These are phyloP conservation scores for Cactoblastis cactorum DNA, from an alignment of 2,888 invertebrate species.

Conservation along the genomic window DNA sequence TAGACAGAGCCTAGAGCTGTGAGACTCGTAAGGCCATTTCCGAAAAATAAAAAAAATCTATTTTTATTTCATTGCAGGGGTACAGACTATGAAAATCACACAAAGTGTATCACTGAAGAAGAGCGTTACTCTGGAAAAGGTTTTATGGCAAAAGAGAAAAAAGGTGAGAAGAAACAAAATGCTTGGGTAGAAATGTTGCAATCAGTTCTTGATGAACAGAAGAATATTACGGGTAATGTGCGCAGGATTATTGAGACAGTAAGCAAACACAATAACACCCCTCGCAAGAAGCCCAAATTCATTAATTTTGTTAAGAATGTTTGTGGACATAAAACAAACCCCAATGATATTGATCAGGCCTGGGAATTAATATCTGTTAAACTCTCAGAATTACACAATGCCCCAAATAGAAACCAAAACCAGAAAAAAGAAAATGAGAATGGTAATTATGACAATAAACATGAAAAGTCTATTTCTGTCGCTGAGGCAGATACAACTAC, in stretches of 20 bases:
- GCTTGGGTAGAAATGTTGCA: constrained; percentile 88
- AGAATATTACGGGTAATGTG: constrained; percentile 76
- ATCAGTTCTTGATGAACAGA: constrained; percentile 80
- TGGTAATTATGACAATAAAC: constrained; percentile 21
- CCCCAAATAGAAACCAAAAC: constrained; percentile 38
- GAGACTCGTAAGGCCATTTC: background rate
- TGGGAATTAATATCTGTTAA: constrained; percentile 83
- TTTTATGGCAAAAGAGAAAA: constrained; percentile 86
- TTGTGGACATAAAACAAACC: constrained; percentile 77
- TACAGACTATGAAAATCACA: constrained; percentile 87
- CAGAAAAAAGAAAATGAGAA: constrained; percentile 20
- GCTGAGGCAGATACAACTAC: constrained; percentile 17
- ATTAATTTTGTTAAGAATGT: constrained; percentile 86
- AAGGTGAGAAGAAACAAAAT: constrained; percentile 92
- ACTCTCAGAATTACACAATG: constrained; percentile 65
- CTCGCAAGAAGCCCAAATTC: constrained; percentile 91
- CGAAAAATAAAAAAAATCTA: background rate
- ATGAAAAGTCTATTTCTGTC: constrained; percentile 21
- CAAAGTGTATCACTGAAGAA: constrained; percentile 91
- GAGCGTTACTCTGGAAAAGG: constrained; percentile 93
- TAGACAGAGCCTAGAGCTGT: no score
- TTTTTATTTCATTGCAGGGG: constrained; percentile 75
- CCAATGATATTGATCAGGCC: constrained; percentile 81
- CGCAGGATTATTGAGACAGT: constrained; percentile 83
- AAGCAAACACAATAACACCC: constrained; percentile 88